phyloP scores from a whole-genome alignment of 1,140 invertebrate species.

The Temnothorax longispinosus region DNA sequence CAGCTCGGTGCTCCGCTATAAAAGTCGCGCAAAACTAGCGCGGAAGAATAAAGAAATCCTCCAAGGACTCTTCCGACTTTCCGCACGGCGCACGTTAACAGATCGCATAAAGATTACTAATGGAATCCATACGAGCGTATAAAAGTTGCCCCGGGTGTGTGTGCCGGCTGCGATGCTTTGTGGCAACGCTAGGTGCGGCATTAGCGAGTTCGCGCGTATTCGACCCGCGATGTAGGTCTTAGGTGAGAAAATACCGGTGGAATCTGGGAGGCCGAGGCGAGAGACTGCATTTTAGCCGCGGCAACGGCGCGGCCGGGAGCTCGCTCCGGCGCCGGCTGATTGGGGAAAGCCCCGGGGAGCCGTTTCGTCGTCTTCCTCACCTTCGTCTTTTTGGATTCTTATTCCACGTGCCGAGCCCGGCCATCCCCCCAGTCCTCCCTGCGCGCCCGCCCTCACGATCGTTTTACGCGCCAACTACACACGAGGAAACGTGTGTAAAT shows the following conservation, averaged over 20 bases:
- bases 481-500: conserved; percentile 69
- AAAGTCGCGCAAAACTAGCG: conserved; percentile 16
- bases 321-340: conserved; percentile 76
- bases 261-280: conserved; percentile 7
- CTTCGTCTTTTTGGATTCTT: conserved; percentile 74
- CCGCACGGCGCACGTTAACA: conserved; percentile 66
- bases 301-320: background rate
- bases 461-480: conserved; percentile 71
- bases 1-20: conserved; percentile 3
- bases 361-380: conserved; percentile 77
- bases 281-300: conserved; percentile 73
- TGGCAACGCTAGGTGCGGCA: conserved; percentile 37
- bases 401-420: conserved; percentile 59
- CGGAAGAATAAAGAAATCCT: conserved; percentile 55
- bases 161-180: conserved; percentile 20
- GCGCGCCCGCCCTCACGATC: conserved; percentile 51
- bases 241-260: conserved; percentile 51
- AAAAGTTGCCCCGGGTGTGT: conserved; percentile 59
- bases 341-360: conserved; percentile 81
- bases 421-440: conserved; percentile 8
- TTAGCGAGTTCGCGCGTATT: conserved; percentile 68
- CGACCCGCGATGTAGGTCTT: background rate
- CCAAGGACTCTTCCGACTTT: conserved; percentile 45
- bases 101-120: conserved; percentile 75
- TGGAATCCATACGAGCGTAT: conserved; percentile 69